These are phyloP conservation scores for Leptosomus discolor DNA, from an alignment of 2,113 vertebrate species.

Conservation along the genomic window DNA sequence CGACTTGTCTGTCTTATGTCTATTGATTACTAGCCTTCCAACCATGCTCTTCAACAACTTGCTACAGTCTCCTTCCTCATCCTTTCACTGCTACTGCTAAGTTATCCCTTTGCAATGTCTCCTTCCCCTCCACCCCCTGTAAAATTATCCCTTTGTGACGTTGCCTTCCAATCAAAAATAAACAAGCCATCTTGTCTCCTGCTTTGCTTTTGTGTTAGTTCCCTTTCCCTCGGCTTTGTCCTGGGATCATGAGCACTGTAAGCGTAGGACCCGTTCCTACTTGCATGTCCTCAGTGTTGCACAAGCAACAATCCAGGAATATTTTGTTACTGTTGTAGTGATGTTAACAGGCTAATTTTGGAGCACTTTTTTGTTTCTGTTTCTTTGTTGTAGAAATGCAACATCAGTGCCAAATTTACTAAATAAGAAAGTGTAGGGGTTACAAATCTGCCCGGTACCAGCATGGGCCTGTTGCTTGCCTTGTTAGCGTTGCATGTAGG, in stretches of 20 bases:
- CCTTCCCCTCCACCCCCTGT: fast-evolving
- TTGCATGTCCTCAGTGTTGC: not conserved
- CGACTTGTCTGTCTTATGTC: not conserved
- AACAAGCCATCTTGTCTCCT: not conserved
- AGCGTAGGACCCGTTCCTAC: not conserved
- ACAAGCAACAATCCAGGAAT: not conserved
- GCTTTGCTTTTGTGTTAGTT: slow-evolving; percentile 60
- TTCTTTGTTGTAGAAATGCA: not conserved
- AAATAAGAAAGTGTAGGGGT: not conserved
- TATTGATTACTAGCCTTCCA: not conserved
- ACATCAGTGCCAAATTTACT: not conserved
- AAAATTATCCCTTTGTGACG: not conserved
- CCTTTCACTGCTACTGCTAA: not conserved
- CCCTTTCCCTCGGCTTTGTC: slow-evolving; percentile 35
- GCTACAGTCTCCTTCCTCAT: not conserved
- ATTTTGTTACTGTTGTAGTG: not conserved
- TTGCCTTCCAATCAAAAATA: not conserved
- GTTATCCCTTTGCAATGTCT: not conserved
- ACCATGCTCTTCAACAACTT: not conserved
- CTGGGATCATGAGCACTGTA: not conserved
- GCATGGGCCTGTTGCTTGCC: not conserved
- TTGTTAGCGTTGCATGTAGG: not conserved
- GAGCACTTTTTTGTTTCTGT: not conserved
- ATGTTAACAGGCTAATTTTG: not conserved
- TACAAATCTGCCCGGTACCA: not conserved